Evolutionary conservation across 2,888 invertebrate species (phyloP).

Genomic region (Trichogramma dendrolimi): DNA sequence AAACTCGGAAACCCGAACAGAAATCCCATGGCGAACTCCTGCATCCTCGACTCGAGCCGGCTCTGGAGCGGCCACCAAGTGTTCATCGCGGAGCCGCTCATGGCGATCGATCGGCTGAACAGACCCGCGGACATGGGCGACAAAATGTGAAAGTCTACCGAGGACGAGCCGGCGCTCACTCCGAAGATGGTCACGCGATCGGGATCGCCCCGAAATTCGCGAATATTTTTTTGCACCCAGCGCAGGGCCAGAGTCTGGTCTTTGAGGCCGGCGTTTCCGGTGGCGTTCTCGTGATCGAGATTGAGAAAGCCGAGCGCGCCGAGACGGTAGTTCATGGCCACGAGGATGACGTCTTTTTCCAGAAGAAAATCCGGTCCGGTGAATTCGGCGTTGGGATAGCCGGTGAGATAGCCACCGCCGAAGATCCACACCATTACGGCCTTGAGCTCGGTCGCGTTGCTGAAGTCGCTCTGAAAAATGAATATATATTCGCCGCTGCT

Average conservation of each 20-base stretch:
- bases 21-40: conserved; percentile 28
- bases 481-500: not conserved
- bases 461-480: not conserved
- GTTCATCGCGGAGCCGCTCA: conserved; percentile 34
- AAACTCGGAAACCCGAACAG: conserved; percentile 11
- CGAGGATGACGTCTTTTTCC: conserved; percentile 35
- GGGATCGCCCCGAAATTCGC: conserved; percentile 54
- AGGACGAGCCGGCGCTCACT: conserved; percentile 55
- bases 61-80: conserved; percentile 31
- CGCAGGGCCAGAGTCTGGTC: conserved; percentile 57
- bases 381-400: conserved; percentile 19
- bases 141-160: conserved; percentile 32
- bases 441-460: conserved; percentile 7
- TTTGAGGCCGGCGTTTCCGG: conserved; percentile 42
- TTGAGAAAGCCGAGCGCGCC: conserved; percentile 36
- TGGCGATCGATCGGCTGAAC: conserved; percentile 29
- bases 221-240: conserved; percentile 56
- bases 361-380: conserved; percentile 37
- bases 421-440: conserved; percentile 36
- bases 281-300: conserved; percentile 32
- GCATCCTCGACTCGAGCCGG: conserved; percentile 17
- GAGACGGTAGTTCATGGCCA: conserved; percentile 37
- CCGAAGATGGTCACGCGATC: conserved; percentile 57
- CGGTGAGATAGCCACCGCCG: conserved; percentile 32
- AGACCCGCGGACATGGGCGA: conserved; percentile 33